Evolutionary conservation across 2,797 vertebrate species (phyloP).

Genomic region (Echiichthys vipera): DNA sequence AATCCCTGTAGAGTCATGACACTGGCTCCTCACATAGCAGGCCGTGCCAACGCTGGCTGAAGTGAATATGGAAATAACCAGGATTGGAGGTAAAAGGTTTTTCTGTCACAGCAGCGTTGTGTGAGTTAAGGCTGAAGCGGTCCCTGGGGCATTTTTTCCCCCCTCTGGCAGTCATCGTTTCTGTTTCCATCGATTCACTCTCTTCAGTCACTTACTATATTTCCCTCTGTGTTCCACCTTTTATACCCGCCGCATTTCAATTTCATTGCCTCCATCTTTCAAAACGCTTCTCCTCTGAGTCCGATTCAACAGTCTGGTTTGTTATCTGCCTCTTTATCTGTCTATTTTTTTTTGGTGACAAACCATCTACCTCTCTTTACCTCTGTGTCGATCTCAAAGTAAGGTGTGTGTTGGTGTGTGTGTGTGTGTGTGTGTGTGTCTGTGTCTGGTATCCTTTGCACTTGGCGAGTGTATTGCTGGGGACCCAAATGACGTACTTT

Average conservation of each 20-base stretch:
- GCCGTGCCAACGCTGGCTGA: conserved; percentile 26
- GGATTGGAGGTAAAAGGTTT: conserved; percentile 58
- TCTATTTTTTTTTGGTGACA: conserved; percentile 39
- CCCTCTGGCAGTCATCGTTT: conserved; percentile 53
- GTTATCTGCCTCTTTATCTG: conserved; percentile 58
- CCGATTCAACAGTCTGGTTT: conserved; percentile 46
- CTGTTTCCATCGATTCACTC: conserved; percentile 61
- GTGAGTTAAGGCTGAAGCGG: conserved; percentile 48
- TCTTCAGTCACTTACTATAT: conserved; percentile 50
- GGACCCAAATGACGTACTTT: too few relatives aligned
- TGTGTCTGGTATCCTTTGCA: too few relatives aligned
- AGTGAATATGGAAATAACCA: conserved; percentile 58
- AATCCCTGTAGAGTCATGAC: conserved; percentile 53
- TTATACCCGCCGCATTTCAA: conserved; percentile 53
- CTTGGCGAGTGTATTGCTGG: too few relatives aligned
- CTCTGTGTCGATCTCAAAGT: conserved; percentile 13
- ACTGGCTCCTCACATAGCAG: conserved; percentile 19
- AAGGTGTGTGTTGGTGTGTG: too few relatives aligned
- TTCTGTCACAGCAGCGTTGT: conserved; percentile 52
- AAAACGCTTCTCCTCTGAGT: conserved; percentile 44
- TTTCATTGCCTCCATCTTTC: conserved; percentile 58
- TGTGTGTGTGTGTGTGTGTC: too few relatives aligned
- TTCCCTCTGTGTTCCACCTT: conserved; percentile 46
- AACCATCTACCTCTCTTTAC: conserved; percentile 39
- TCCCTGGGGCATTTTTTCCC: conserved; percentile 54